A percentile compares a stretch with the other conserved stretches of the same genome.
Evolutionary conservation across 2,888 invertebrate genomes (phyloP).

Genomic region (Pogonocherus hispidulus): DNA sequence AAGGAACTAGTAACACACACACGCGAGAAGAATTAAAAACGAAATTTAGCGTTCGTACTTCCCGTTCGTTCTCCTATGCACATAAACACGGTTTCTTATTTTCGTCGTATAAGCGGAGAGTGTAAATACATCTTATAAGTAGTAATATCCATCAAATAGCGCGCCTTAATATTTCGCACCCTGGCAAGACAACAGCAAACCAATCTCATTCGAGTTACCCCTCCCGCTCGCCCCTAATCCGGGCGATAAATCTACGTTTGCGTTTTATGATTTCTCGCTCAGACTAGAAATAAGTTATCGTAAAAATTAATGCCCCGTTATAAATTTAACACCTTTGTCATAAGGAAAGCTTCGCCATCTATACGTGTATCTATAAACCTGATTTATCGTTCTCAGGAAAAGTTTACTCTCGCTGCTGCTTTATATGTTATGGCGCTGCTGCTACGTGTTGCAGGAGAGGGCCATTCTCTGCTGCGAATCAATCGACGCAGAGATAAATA

Average conservation of each 20-base stretch:
- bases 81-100: neutral
- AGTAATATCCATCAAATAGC: conserved; percentile 8
- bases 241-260: conserved; percentile 32
- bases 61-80: neutral
- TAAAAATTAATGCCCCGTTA: conserved; percentile 35
- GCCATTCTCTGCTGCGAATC: too few species aligned
- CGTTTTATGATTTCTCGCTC: conserved; percentile 31
- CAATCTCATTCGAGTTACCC: conserved; percentile 20
- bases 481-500: neutral
- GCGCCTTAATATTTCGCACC: conserved; percentile 4
- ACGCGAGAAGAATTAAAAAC: too few species aligned
- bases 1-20: too few species aligned
- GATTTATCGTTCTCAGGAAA: conserved; percentile 25
- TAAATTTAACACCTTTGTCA: conserved; percentile 38
- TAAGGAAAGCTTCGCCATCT: conserved; percentile 33
- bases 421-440: neutral
- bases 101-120: neutral
- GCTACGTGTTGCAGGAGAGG: neutral
- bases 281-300: conserved; percentile 31
- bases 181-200: neutral
- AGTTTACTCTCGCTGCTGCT: conserved; percentile 1
- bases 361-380: conserved; percentile 30
- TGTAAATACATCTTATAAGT: conserved; percentile 1
- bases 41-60: neutral
- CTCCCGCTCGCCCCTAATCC: conserved; percentile 18